Evolutionary conservation across 1,140 invertebrate species (phyloP), one percentile per base, ranked within the genome.

Genomic region (Euwallacea fornicatus): DNA sequence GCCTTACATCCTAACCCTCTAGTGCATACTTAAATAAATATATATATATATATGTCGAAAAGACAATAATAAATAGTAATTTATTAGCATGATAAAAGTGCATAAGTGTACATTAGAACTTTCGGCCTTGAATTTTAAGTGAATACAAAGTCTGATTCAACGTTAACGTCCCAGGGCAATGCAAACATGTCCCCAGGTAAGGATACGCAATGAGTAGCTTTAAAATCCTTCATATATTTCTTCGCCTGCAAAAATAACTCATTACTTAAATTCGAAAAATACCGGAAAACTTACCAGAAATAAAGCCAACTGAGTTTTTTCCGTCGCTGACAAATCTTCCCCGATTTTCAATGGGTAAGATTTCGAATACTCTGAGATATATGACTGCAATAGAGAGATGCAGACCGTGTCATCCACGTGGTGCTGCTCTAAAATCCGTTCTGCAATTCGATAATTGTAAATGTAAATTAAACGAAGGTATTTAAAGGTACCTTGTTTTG

Each of bases 201-300:
- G 41, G 90, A 92, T 11, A 88, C 89, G 83, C 95, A 97, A 82
- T 98, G 96, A 8, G 91, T 90, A 0, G 93, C 91, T 74, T 90
- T 87, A 78, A 90, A 95, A 82, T 98, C 93, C 70, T 89, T 87
- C 86, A 97, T 88, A 82, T 97, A 90, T 79, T 91, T 91, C 21
- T 84, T 84, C 58, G 91, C 87, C 89, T 92, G 76, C 72, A 86
- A 79, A 13, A 71, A 47, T 10, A 66, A 75, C 13, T 50, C 13
- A n/a, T 13, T 16, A 56, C 3, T 15, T 13, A 56, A 56, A 56
- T 50, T 6, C 9, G 46, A 16, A 56, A 56, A 15, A 9, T 1
- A 2, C n/a, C 54, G 11, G 8, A 10, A n/a, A 42, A 66, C 53
- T 81, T 81, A 90, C 88, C 80, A 91, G 83, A 80, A 85, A 90